A percentile compares a stretch with the other conserved stretches of the same genome.
Conservation (phyloP, 1,140 invertebrate species). For the Brachionus angularis region DNA sequence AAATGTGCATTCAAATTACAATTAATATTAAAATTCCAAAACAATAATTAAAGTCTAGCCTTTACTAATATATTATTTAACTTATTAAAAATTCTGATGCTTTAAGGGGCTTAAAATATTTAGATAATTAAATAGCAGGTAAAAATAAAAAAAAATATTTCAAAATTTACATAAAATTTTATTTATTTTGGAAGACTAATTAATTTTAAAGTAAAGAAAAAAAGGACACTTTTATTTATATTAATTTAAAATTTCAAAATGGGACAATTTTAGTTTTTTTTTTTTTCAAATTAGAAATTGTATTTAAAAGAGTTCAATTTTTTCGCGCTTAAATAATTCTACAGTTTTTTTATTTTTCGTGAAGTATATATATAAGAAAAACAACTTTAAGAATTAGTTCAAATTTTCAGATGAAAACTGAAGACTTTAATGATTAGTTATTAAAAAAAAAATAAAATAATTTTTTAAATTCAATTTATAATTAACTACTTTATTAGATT, state of each 20-base stretch:
- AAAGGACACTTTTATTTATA: neutral
- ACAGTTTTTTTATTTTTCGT: no score
- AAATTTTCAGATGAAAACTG: no score
- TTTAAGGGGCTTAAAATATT: no score
- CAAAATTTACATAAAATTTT: slow-evolving; percentile 32
- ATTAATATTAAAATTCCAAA: neutral
- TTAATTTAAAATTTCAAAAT: neutral
- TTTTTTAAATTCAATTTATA: neutral
- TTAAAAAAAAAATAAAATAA: no score
- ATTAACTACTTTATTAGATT: slow-evolving; percentile 41
- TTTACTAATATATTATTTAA: no score
- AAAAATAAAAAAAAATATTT: neutral
- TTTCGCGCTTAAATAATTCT: neutral
- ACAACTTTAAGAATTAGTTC: slow-evolving; percentile 6
- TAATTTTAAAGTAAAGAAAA: neutral
- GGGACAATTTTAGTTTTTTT: no score
- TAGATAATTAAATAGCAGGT: no score
- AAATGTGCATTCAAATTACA: neutral
- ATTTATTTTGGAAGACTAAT: no score
- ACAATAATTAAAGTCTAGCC: slow-evolving; percentile 2
- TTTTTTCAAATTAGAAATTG: slow-evolving; percentile 21
- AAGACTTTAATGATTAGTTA: slow-evolving; percentile 13
- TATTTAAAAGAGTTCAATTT: slow-evolving; percentile 37
- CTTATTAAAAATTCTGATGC: no score
- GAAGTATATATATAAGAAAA: no score